Evolutionary conservation across 2,797 vertebrate species (phyloP).

Genomic region (Yasuhikotakia modesta): DNA sequence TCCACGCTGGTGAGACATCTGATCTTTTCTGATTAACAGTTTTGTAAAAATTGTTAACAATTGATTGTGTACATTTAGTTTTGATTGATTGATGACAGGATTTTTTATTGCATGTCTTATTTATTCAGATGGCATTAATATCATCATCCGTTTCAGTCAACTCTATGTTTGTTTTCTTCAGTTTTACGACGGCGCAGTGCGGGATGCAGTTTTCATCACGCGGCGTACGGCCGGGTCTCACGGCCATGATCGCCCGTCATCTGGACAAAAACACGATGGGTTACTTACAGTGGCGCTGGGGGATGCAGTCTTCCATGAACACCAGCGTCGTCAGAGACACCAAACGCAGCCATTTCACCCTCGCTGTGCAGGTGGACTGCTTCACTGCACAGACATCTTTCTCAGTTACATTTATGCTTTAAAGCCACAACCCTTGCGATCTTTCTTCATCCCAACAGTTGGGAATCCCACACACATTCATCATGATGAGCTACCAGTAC

Average conservation of each 20-base stretch:
- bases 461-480: constrained; percentile 93
- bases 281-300: constrained; percentile 98
- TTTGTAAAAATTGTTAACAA: not conserved
- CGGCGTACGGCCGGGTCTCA: constrained; percentile 87
- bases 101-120: no score
- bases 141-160: no score
- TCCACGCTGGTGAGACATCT: constrained; percentile 86
- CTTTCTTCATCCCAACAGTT: constrained; percentile 76
- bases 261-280: constrained; percentile 98
- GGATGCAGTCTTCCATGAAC: constrained; percentile 96
- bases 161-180: constrained; percentile 58
- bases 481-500: constrained; percentile 97
- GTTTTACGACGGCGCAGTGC: constrained; percentile 91
- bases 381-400: not conserved
- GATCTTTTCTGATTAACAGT: no score
- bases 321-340: constrained; percentile 95
- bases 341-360: constrained; percentile 91
- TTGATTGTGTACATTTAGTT: not conserved
- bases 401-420: no score
- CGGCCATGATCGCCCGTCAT: constrained; percentile 91
- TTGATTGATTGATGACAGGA: no score
- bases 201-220: constrained; percentile 93
- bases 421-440: constrained; percentile 10
- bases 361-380: constrained; percentile 86
- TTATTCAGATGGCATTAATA: no score